phyloP scores from a whole-genome alignment of 2,113 vertebrate genomes.

The Procavia capensis region DNA sequence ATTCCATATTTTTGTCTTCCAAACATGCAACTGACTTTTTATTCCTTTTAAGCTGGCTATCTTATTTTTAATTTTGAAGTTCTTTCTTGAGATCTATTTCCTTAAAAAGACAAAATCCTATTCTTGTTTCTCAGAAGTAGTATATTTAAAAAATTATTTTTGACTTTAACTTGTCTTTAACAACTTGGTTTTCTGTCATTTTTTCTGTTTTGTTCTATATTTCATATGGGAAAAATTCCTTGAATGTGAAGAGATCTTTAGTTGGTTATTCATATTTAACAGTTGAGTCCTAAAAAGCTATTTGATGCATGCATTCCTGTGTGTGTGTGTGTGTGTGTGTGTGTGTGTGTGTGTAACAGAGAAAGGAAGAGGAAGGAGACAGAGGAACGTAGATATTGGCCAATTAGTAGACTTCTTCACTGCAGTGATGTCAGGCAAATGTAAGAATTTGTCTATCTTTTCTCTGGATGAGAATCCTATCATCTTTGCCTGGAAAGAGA shows the following conservation, averaged over 20 bases:
- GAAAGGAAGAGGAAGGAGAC: neutral
- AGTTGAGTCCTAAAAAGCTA: neutral
- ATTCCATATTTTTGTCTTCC: constrained; percentile 5
- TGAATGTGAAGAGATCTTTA: neutral
- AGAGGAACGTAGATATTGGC: neutral
- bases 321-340: neutral
- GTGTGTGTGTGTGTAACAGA: too few relatives aligned
- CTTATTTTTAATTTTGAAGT: constrained; percentile 23
- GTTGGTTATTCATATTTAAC: neutral
- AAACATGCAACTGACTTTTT: neutral
- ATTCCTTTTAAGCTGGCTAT: neutral
- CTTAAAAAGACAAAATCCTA: neutral
- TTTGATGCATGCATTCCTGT: neutral
- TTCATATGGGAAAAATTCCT: neutral
- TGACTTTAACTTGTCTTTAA: constrained; percentile 11
- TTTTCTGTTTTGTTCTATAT: neutral
- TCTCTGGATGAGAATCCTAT: neutral
- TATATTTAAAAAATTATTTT: neutral
- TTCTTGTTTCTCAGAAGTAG: neutral
- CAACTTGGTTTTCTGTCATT: neutral
- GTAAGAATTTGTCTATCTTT: neutral
- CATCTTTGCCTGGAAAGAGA: neutral
- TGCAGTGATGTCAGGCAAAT: neutral
- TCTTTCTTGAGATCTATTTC: neutral
- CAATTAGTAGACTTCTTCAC: neutral